These are phyloP conservation scores for Thaumatotibia leucotreta DNA, from an alignment of 1,140 invertebrate species.

Conservation along the genomic window DNA sequence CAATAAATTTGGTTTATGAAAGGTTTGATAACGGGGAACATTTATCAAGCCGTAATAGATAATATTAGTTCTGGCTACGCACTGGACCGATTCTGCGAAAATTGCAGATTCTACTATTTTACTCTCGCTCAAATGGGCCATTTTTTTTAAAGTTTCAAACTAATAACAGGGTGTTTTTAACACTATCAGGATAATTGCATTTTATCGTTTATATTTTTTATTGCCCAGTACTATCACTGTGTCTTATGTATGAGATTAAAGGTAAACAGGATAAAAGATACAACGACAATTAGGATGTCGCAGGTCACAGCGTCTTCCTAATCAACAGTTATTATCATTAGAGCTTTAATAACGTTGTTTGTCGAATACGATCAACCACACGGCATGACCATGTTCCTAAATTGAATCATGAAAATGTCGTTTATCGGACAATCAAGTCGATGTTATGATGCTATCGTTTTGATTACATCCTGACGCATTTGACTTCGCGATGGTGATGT, in stretches of 20 bases:
- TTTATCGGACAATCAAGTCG: slow-evolving; percentile 5
- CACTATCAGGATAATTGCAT: no score
- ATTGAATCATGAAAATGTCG: slow-evolving; percentile 13
- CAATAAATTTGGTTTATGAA: neutral
- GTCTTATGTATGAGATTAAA: neutral
- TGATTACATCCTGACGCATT: slow-evolving; percentile 7
- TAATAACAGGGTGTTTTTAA: no score
- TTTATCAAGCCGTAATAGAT: neutral
- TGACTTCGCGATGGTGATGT: neutral
- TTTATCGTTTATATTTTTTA: no score
- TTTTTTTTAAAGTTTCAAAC: no score
- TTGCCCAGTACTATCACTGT: no score
- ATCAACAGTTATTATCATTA: neutral
- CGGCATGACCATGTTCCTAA: neutral
- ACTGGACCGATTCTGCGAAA: no score
- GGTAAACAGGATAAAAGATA: neutral
- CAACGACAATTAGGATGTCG: neutral
- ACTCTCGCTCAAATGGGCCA: no score
- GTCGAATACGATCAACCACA: neutral
- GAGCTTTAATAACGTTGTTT: neutral
- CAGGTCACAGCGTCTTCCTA: neutral
- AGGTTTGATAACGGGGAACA: neutral
- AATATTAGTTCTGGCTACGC: no score
- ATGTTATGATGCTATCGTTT: slow-evolving; percentile 10
- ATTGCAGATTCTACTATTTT: no score